phyloP scores from a whole-genome alignment of 2,888 invertebrate species.

The Corbicula japonica region DNA sequence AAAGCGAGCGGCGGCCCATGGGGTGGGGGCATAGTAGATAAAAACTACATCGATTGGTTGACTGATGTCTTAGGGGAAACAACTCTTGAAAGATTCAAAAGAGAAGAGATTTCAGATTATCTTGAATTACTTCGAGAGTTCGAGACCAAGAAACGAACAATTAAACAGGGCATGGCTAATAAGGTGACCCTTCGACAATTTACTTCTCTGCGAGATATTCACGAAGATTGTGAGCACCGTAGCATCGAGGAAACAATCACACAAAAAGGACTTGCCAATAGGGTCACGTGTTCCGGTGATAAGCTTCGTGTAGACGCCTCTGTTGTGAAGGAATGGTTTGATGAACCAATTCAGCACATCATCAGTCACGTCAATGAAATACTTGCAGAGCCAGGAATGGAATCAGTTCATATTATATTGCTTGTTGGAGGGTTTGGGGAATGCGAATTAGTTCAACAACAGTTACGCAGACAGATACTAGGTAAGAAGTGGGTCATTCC shows the following conservation, averaged over 20 bases:
- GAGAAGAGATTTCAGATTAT: conserved; percentile 10
- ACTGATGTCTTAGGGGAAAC: not conserved
- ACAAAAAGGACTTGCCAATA: not conserved
- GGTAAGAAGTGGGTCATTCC: not conserved
- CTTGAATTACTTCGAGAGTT: conserved; percentile 13
- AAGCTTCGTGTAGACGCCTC: not conserved
- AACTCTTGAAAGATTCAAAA: not conserved
- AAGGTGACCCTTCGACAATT: not conserved
- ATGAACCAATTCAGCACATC: not conserved
- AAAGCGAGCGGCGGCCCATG: conserved; percentile 21
- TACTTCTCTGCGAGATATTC: not conserved
- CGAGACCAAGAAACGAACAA: not conserved
- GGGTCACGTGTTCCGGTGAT: not conserved
- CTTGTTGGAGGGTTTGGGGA: conserved; percentile 16
- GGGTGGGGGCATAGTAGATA: conserved; percentile 9
- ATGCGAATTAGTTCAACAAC: not conserved
- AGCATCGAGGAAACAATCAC: not conserved
- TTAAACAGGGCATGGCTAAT: not conserved
- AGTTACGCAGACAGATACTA: not conserved
- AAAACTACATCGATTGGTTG: not conserved
- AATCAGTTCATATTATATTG: not conserved
- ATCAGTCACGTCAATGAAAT: not conserved
- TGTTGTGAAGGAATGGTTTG: conserved; percentile 6
- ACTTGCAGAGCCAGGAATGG: conserved; percentile 3
- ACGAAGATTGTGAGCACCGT: not conserved